Percentiles rank a stretch among this genome's conserved stretches.
Conservation (phyloP, 1,140 invertebrate genomes). For the Cotesia chilonis region DNA sequence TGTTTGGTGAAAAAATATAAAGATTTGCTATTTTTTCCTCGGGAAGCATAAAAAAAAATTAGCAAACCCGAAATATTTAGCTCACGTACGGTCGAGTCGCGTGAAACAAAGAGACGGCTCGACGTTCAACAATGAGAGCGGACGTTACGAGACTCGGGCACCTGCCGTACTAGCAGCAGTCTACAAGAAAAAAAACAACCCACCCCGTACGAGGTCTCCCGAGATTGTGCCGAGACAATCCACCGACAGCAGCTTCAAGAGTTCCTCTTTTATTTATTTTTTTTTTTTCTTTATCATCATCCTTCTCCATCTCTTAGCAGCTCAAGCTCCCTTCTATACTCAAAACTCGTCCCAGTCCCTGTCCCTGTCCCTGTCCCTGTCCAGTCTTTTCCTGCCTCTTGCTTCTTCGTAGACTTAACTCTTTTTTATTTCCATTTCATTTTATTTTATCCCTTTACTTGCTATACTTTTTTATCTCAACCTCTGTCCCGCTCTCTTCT, state of each 20-base stretch:
- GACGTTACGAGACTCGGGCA: constrained; percentile 38
- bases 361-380: background rate
- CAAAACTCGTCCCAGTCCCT: constrained; percentile 13
- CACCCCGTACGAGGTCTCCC: constrained; percentile 37
- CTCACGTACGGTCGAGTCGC: constrained; percentile 37
- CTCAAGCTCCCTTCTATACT: background rate
- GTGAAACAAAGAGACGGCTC: constrained; percentile 37
- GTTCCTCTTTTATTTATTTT: constrained; percentile 15
- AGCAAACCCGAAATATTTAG: constrained; percentile 32
- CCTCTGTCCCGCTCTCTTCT: background rate
- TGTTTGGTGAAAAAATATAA: background rate
- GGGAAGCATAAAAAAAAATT: constrained; percentile 21
- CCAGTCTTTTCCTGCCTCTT: constrained; percentile 11
- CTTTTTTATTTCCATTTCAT: constrained; percentile 19
- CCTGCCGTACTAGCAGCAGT: constrained; percentile 32
- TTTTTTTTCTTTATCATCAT: background rate
- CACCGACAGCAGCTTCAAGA: constrained; percentile 31
- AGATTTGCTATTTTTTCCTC: constrained; percentile 16
- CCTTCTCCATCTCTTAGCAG: background rate
- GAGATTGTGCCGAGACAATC: constrained; percentile 39
- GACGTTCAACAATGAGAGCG: constrained; percentile 35
- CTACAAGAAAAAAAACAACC: constrained; percentile 27
- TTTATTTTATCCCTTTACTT: background rate
- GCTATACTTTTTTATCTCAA: background rate
- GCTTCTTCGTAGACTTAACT: background rate